A percentile compares a stretch with the other conserved stretches of the same genome.
These are phyloP conservation scores for Tetragonula carbonaria DNA, from an alignment of 2,888 invertebrate genomes.

Conservation along the genomic window DNA sequence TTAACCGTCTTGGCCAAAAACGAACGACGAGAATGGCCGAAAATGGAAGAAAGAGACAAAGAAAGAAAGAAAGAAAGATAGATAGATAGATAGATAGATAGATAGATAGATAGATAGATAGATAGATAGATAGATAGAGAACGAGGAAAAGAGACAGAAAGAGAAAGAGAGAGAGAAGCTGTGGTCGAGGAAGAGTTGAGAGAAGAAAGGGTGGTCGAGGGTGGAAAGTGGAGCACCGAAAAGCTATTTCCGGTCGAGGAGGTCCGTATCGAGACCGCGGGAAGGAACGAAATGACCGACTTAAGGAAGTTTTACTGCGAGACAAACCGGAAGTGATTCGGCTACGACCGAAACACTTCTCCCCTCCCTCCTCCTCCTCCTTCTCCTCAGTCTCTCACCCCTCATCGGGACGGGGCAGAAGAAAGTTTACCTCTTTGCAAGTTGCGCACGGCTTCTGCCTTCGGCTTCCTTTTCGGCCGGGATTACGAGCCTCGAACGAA, in stretches of 20 bases:
- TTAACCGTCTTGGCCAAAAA: not conserved
- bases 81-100: too few species aligned
- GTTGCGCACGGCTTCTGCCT: conserved; percentile 42
- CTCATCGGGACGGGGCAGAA: not conserved
- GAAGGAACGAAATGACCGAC: conserved; percentile 71
- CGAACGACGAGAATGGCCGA: not conserved
- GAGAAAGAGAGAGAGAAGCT: not conserved
- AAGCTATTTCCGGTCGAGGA: conserved; percentile 71
- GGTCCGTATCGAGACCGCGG: conserved; percentile 70
- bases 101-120: too few species aligned
- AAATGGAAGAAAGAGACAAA: not conserved
- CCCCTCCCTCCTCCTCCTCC: conserved; percentile 31
- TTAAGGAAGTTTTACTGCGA: conserved; percentile 80
- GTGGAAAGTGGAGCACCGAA: conserved; percentile 57
- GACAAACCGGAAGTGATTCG: conserved; percentile 82
- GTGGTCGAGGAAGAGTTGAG: not conserved
- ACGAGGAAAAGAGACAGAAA: too few species aligned
- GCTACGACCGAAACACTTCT: conserved; percentile 67
- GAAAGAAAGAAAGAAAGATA: too few species aligned
- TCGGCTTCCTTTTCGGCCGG: conserved; percentile 61
- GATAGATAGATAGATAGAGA: too few species aligned
- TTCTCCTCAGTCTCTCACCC: too few species aligned
- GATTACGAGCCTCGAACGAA: conserved; percentile 77
- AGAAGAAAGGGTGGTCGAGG: not conserved
- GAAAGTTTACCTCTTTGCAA: conserved; percentile 60